These are phyloP conservation scores for Alectura lathami DNA, from an alignment of 2,113 vertebrate species.

Conservation along the genomic window DNA sequence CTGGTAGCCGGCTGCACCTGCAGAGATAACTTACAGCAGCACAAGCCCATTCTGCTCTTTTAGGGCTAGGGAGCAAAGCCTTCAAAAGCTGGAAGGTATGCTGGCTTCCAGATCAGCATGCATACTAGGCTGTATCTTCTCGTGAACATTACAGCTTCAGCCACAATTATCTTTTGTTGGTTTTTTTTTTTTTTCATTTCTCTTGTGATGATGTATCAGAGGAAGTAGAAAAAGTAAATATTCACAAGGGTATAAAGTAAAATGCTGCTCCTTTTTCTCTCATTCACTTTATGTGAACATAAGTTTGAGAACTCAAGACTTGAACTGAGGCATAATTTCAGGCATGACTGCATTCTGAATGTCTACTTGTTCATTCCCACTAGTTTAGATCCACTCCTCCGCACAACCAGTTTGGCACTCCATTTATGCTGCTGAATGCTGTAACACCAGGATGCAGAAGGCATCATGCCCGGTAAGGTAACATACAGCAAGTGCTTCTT, in stretches of 20 bases:
- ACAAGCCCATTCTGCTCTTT: background rate
- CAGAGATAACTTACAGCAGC: background rate
- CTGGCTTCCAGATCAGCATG: background rate
- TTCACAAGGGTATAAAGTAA: background rate
- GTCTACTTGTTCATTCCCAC: background rate
- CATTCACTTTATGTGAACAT: background rate
- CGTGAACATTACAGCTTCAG: background rate
- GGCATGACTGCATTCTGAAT: background rate
- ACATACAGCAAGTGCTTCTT: slow-evolving; percentile 3
- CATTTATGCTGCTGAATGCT: background rate
- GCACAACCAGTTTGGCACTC: background rate
- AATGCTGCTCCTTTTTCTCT: background rate
- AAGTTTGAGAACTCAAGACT: background rate
- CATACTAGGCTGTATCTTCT: background rate
- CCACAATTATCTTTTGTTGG: background rate
- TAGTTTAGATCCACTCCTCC: background rate
- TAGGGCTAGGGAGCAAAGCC: background rate
- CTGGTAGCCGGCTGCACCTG: background rate
- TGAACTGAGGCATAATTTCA: background rate
- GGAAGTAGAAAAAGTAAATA: background rate
- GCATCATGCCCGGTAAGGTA: background rate
- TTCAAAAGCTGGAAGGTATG: background rate
- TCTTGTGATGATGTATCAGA: background rate
- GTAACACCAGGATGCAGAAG: background rate
- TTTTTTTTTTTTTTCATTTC: background rate